phyloP scores from a whole-genome alignment of 2,113 vertebrate species.

The Gymnorhina tibicen region DNA sequence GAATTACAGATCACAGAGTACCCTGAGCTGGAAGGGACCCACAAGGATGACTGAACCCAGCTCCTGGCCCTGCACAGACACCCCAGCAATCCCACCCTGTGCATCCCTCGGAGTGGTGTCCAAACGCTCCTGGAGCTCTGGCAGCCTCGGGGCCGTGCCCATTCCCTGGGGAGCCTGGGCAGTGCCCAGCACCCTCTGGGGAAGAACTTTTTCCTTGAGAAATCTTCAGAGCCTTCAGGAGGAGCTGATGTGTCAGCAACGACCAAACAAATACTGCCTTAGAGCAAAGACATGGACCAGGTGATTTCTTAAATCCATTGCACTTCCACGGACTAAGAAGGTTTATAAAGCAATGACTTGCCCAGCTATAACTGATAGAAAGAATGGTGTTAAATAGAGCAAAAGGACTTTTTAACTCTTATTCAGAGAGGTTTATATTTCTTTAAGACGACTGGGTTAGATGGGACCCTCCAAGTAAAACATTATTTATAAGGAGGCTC shows the following conservation, averaged over 20 bases:
- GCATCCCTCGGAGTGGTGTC: rapidly evolving
- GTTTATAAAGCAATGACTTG: background rate
- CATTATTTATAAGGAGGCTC: background rate
- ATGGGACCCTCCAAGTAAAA: background rate
- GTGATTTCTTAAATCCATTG: background rate
- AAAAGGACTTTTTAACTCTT: background rate
- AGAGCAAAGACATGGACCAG: background rate
- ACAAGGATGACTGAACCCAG: background rate
- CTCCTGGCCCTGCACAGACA: background rate
- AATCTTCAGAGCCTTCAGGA: background rate
- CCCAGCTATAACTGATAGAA: background rate
- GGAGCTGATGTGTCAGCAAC: background rate
- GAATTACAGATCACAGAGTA: background rate
- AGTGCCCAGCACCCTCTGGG: background rate
- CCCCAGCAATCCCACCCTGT: background rate
- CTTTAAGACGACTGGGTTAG: background rate
- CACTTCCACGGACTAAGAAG: background rate
- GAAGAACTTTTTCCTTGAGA: background rate
- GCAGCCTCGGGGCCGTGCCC: rapidly evolving
- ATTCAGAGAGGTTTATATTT: background rate
- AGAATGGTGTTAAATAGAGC: background rate
- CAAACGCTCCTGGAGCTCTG: background rate
- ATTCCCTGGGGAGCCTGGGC: background rate
- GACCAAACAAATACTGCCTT: background rate
- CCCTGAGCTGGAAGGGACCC: background rate